Conservation (phyloP, 2,797 vertebrate genomes). For the Tympanoctomys barrerae region DNA sequence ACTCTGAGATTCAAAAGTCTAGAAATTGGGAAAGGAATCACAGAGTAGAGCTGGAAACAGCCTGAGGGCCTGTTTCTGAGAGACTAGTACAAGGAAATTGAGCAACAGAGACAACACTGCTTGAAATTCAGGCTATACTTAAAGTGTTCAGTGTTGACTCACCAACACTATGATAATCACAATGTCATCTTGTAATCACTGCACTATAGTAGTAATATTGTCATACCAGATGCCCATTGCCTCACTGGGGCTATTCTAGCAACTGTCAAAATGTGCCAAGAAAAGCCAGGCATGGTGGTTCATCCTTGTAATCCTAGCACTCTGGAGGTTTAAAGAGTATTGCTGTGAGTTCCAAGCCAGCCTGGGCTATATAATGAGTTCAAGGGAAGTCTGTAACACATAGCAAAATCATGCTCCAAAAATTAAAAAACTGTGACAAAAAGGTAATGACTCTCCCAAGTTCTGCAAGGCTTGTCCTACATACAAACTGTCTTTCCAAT, state of each 20-base stretch:
- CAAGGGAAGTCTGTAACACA: neutral
- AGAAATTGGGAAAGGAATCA: neutral
- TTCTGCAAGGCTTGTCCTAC: neutral
- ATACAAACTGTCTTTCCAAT: neutral
- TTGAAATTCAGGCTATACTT: neutral
- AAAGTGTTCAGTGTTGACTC: neutral
- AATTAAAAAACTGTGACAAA: neutral
- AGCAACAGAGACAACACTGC: neutral
- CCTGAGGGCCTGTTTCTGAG: neutral
- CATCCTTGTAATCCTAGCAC: neutral
- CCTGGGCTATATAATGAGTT: neutral
- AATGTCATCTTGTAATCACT: neutral
- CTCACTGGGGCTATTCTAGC: neutral
- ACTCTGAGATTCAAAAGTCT: neutral
- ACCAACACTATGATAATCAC: no score
- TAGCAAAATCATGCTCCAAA: neutral
- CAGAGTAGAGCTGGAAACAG: neutral
- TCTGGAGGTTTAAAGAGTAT: neutral
- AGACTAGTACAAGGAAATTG: neutral
- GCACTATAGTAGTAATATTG: accelerated
- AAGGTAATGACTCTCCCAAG: neutral
- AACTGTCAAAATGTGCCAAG: neutral
- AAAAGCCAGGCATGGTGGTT: neutral
- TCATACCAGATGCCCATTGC: accelerated
- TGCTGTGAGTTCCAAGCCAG: neutral